Conservation (phyloP, 2,113 vertebrate genomes). For the Silurus asotus region DNA sequence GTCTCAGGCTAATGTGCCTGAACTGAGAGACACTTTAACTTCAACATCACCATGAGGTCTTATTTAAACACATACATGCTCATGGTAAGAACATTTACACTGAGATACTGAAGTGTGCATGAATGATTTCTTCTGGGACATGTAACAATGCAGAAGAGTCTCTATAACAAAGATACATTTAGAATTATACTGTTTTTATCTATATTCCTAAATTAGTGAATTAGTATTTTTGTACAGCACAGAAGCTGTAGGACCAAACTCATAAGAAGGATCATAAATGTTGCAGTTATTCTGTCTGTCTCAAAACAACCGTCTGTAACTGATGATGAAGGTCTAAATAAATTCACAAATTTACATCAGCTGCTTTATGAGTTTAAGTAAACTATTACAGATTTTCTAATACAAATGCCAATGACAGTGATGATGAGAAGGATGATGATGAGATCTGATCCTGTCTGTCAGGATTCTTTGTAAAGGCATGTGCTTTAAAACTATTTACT, state of each 20-base stretch:
- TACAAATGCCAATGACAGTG: background rate
- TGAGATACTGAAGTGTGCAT: background rate
- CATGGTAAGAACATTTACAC: background rate
- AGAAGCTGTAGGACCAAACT: background rate
- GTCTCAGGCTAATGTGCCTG: too few species aligned
- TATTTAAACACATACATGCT: background rate
- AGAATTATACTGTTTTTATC: background rate
- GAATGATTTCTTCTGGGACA: background rate
- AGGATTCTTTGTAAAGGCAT: background rate
- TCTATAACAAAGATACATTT: background rate
- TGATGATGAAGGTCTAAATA: background rate
- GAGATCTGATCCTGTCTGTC: background rate
- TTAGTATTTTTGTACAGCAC: background rate
- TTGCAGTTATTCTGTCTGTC: background rate
- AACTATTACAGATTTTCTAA: background rate
- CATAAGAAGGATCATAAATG: background rate
- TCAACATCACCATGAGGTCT: background rate
- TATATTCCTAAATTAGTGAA: background rate
- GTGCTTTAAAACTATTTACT: background rate
- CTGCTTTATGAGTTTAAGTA: background rate
- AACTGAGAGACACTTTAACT: background rate
- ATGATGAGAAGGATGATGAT: background rate
- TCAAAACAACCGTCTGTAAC: background rate
- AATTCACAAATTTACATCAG: background rate
- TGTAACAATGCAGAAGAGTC: background rate